These are phyloP conservation scores for Acrobasis consociella DNA, from an alignment of 2,888 invertebrate species.

Conservation along the genomic window DNA sequence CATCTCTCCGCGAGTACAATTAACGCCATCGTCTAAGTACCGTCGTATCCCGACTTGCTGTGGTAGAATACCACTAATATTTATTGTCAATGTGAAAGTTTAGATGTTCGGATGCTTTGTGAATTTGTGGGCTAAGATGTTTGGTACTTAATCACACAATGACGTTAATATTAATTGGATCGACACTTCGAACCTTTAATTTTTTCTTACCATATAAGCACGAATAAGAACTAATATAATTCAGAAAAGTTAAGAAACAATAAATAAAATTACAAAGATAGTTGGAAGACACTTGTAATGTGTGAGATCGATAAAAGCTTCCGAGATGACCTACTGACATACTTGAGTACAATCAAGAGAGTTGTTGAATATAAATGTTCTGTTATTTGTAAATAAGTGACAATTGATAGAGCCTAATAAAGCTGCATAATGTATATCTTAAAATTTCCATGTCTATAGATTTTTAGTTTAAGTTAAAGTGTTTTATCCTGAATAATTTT, in stretches of 20 bases:
- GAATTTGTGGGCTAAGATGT: too few relatives aligned
- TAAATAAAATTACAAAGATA: slow-evolving; percentile 8
- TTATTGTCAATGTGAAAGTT: too few relatives aligned
- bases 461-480: too few relatives aligned
- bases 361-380: not conserved
- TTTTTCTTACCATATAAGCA: too few relatives aligned
- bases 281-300: slow-evolving; percentile 12
- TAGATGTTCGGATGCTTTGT: too few relatives aligned
- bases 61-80: not conserved
- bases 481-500: too few relatives aligned
- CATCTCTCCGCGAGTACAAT: slow-evolving; percentile 51
- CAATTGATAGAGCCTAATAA: not conserved
- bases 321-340: slow-evolving; percentile 14
- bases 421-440: not conserved
- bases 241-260: not conserved
- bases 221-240: too few relatives aligned
- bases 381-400: not conserved
- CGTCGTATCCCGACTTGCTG: slow-evolving; percentile 19
- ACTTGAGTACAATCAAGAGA: slow-evolving; percentile 1
- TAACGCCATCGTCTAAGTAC: slow-evolving; percentile 13
- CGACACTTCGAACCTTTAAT: too few relatives aligned
- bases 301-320: slow-evolving; percentile 10
- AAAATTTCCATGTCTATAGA: too few relatives aligned
- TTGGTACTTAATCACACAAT: too few relatives aligned
- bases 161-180: too few relatives aligned